phyloP scores from a whole-genome alignment of 2,888 invertebrate species.

The Dryocosmus kuriphilus region DNA sequence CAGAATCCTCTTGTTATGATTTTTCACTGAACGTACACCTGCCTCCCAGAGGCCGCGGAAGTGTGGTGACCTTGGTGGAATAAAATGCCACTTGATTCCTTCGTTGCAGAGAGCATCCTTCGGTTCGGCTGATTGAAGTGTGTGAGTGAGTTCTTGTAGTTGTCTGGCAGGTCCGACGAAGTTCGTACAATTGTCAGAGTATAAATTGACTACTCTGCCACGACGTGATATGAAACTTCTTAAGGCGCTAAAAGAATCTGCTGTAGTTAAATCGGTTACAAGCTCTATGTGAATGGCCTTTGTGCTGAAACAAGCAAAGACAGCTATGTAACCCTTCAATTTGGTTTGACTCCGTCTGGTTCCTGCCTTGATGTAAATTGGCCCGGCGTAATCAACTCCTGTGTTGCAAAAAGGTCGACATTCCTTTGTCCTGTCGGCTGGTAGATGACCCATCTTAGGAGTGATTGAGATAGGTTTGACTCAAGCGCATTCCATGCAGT shows the following conservation, averaged over 20 bases:
- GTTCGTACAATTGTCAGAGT: not conserved
- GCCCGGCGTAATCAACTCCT: conserved; percentile 37
- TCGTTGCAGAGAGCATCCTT: not conserved
- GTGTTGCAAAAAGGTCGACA: conserved; percentile 29
- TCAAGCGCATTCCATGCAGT: too few relatives aligned
- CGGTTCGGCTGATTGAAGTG: not conserved
- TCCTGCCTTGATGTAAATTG: conserved; percentile 3
- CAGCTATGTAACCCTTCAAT: not conserved
- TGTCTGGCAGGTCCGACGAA: not conserved
- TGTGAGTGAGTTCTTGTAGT: not conserved
- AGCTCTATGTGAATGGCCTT: not conserved
- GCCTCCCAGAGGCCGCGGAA: not conserved
- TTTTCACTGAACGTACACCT: not conserved
- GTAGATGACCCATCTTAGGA: conserved; percentile 42
- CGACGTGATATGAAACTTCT: not conserved
- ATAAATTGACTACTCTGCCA: not conserved
- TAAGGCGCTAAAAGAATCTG: not conserved
- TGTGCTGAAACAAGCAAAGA: not conserved
- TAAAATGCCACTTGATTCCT: too few relatives aligned
- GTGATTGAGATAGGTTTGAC: conserved; percentile 12
- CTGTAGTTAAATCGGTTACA: not conserved
- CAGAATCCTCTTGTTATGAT: not conserved
- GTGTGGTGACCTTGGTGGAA: not conserved
- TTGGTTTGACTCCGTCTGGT: too few relatives aligned
- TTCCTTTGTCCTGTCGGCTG: conserved; percentile 32